A percentile compares a stretch with the other conserved stretches of the same genome.
Evolutionary conservation across 1,140 invertebrate species (phyloP).

Genomic region (Drosophila repleta): DNA sequence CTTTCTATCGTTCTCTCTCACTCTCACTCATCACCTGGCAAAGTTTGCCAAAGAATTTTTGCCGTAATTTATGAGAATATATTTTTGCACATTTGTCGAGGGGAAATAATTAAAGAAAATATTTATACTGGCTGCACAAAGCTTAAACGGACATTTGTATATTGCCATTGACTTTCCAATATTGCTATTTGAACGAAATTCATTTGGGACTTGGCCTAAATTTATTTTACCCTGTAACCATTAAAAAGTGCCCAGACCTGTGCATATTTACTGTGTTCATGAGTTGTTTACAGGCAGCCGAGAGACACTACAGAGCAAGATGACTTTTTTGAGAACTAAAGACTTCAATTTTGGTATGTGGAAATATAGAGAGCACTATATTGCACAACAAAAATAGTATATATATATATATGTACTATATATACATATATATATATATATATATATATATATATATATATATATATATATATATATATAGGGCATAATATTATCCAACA

Average conservation of each 20-base stretch:
- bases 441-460: no score
- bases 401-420: no score
- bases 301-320: no score
- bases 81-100: constrained; percentile 45
- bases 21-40: constrained; percentile 3
- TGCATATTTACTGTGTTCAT: background rate
- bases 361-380: no score
- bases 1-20: background rate
- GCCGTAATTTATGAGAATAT: constrained; percentile 35
- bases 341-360: no score
- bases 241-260: background rate
- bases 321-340: no score
- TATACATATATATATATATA: no score
- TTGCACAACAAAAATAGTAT: no score
- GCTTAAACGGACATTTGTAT: background rate
- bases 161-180: background rate
- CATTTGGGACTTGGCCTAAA: constrained; percentile 5
- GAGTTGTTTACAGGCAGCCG: no score
- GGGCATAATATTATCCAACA: no score
- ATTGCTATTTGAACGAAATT: constrained; percentile 1
- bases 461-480: no score
- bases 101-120: constrained; percentile 69
- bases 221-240: background rate
- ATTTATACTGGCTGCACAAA: constrained; percentile 26
- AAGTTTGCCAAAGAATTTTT: constrained; percentile 27